phyloP scores from a whole-genome alignment of 1,140 invertebrate genomes.

The Cryptotermes secundus region DNA sequence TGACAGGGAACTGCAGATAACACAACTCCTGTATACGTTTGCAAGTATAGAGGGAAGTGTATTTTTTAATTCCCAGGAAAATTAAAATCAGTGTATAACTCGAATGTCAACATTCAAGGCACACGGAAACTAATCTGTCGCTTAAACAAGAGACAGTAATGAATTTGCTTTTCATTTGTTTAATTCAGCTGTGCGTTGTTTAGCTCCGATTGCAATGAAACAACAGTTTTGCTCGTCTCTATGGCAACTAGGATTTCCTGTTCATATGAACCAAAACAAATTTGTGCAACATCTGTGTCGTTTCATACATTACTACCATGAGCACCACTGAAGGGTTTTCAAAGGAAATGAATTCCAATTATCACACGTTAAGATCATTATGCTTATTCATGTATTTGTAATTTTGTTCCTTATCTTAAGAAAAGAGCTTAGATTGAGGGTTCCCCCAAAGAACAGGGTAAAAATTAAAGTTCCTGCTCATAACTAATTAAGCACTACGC shows the following conservation, averaged over 20 bases:
- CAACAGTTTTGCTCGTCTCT: background rate
- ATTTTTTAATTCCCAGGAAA: background rate
- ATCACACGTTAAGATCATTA: too few relatives aligned
- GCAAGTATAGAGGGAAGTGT: background rate
- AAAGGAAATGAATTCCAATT: too few relatives aligned
- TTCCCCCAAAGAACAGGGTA: too few relatives aligned
- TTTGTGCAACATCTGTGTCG: too few relatives aligned
- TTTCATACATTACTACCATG: too few relatives aligned
- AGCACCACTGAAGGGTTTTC: too few relatives aligned
- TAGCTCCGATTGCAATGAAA: background rate
- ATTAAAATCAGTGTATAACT: background rate
- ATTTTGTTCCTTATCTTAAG: too few relatives aligned
- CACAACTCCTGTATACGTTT: background rate
- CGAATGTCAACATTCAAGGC: background rate
- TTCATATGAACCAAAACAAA: too few relatives aligned
- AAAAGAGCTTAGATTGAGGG: too few relatives aligned
- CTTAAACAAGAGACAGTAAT: background rate
- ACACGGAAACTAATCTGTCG: background rate
- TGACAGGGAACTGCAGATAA: background rate
- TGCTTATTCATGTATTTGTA: too few relatives aligned
- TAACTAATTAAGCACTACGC: too few relatives aligned
- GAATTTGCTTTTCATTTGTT: background rate
- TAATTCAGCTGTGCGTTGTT: background rate
- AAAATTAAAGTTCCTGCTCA: too few relatives aligned
- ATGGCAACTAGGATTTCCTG: background rate